Base-by-base conservation (phyloP, 2,113 vertebrate genomes). In the Gnathonemus longibarbis region DNA sequence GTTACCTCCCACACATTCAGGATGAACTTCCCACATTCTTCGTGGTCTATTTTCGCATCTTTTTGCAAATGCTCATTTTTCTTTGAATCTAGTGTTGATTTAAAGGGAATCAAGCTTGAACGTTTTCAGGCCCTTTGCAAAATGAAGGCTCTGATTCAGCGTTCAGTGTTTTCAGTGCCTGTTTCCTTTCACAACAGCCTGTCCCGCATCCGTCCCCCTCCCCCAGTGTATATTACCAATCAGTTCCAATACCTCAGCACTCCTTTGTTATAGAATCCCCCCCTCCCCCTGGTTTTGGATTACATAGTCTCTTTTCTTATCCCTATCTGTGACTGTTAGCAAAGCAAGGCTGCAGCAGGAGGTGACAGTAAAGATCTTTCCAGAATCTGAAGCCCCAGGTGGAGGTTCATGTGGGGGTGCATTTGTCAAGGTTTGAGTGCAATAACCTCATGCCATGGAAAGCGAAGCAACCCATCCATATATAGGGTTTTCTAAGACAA, bases 41-140 rank as follows among this genome's bases (percentile, higher is more conserved):
- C n/a, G n/a, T 62, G 62, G 48, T 84, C 77, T 89, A 84, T 89
- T 89, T 89, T 89, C 31, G 35, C 48, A 7, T 39, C 89, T 31
- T 45, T 58, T 84, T 15, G 8, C 48, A 50, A 50, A 50, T 5
- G n/a, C 21, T 35, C 42, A 24, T 90, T 45, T 74, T 84, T 91
- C 62, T 89, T 19, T 58, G 50, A 58, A 31, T 42, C n/a, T 84
- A 15, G 52, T 66, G 15, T 17, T 21, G 80, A 35, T 39, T 9
- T 46, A 24, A 21, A 24, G 45, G 24, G 39, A 84, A 42, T 24
- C 17, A 1, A 84, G 39, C 80, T 45, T 19, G 19, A 42, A 24
- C 2, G 21, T 84, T 21, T 84, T 45, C 42, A 84, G 46, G 3
- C 21, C 46, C 19, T 84, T 84, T 24, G 46, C n/a, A 70, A 11